Percentiles rank a stretch among this genome's conserved stretches.
Evolutionary conservation across 1,140 invertebrate genomes (phyloP).

Genomic region (Tyrophagus putrescentiae): DNA sequence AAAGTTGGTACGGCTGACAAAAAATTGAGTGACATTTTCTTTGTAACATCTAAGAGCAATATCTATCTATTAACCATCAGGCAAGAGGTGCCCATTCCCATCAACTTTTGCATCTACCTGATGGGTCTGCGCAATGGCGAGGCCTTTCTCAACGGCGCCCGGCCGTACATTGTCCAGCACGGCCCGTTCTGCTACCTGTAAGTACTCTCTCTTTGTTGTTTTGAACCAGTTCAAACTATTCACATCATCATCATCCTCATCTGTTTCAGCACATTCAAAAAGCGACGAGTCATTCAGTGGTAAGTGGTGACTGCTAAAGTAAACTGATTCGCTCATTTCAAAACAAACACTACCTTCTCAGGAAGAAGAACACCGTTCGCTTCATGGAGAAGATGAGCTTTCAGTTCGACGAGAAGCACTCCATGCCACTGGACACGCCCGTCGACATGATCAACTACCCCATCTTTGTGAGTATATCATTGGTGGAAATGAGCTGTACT

Average conservation of each 20-base stretch:
- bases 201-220: neutral
- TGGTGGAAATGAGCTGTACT: neutral
- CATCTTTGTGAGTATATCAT: neutral
- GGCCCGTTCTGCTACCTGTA: constrained; percentile 3
- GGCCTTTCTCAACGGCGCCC: neutral
- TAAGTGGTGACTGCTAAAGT: neutral
- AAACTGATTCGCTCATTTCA: no score
- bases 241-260: neutral
- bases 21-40: neutral
- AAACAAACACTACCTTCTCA: no score
- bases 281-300: no score
- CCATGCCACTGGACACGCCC: neutral
- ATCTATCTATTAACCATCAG: neutral
- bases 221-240: neutral
- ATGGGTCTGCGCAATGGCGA: neutral
- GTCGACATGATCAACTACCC: neutral
- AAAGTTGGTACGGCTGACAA: neutral
- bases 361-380: neutral
- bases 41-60: no score
- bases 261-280: no score
- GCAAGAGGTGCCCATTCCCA: neutral
- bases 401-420: neutral
- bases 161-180: neutral
- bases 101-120: neutral
- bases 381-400: neutral